Conservation (phyloP, 2,797 vertebrate genomes). For the Oceanodroma leucorhoa region DNA sequence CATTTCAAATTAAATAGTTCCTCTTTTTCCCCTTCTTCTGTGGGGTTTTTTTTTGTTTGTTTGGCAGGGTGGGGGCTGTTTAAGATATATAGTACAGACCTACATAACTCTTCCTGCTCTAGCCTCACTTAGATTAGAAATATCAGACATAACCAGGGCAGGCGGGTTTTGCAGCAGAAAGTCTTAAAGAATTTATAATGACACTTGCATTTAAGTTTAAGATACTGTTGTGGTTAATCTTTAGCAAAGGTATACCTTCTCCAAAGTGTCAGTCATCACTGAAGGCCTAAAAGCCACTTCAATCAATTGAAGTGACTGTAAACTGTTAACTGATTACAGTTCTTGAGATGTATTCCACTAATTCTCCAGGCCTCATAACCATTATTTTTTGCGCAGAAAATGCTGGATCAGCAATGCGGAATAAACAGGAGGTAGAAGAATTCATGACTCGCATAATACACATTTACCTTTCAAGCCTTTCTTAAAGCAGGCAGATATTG, state of each 20-base stretch:
- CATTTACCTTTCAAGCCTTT: background rate
- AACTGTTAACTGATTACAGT: background rate
- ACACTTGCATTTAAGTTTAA: background rate
- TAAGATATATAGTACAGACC: background rate
- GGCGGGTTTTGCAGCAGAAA: background rate
- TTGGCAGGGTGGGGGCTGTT: background rate
- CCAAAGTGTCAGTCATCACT: background rate
- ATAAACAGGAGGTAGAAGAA: background rate
- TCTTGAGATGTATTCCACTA: background rate
- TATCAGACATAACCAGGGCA: background rate
- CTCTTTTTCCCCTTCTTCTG: background rate
- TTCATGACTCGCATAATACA: background rate
- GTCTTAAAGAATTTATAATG: background rate
- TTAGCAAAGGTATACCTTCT: background rate
- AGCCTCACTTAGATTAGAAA: background rate
- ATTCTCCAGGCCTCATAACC: background rate
- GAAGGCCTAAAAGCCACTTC: background rate
- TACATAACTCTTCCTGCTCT: background rate
- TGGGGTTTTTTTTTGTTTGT: too few species aligned
- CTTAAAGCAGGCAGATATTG: constrained; percentile 2
- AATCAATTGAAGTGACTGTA: background rate
- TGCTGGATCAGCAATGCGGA: background rate
- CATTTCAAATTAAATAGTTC: background rate
- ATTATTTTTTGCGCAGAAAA: background rate
- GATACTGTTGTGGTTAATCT: background rate